These are phyloP conservation scores for Bucorvus abyssinicus DNA, from an alignment of 2,797 vertebrate species.

Conservation along the genomic window DNA sequence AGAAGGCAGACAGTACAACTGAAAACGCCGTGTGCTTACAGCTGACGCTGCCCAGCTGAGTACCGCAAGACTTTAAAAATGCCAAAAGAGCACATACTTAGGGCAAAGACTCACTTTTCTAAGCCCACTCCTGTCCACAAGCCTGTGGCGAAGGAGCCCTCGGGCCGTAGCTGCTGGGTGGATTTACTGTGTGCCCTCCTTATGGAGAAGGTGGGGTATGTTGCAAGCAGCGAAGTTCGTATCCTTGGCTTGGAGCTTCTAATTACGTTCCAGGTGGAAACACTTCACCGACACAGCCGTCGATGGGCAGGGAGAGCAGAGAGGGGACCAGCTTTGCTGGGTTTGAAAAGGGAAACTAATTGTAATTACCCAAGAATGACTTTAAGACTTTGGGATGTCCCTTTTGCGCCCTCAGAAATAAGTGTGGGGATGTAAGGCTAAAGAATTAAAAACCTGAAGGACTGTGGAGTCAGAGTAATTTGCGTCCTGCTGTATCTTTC, in stretches of 20 bases:
- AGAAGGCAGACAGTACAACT: not conserved
- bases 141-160: not conserved
- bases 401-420: not conserved
- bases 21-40: not conserved
- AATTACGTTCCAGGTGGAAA: constrained; percentile 41
- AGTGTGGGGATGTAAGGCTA: not conserved
- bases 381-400: not conserved
- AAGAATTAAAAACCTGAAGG: not conserved
- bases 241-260: constrained; percentile 11
- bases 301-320: not conserved
- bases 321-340: not conserved
- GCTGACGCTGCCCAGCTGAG: not conserved
- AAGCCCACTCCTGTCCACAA: not conserved
- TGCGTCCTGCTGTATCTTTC: not conserved
- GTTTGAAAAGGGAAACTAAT: not conserved
- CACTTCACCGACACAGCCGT: not conserved
- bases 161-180: not conserved
- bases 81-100: not conserved
- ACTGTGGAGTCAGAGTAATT: not conserved
- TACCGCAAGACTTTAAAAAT: not conserved
- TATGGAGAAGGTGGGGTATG: constrained; percentile 4
- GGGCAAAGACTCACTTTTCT: not conserved
- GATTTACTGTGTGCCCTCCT: not conserved
- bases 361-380: not conserved
- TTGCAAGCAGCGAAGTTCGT: constrained; percentile 45